Percentiles rank a stretch among this genome's conserved stretches.
phyloP scores from a whole-genome alignment of 2,888 invertebrate genomes.

The Rotaria sp. region DNA sequence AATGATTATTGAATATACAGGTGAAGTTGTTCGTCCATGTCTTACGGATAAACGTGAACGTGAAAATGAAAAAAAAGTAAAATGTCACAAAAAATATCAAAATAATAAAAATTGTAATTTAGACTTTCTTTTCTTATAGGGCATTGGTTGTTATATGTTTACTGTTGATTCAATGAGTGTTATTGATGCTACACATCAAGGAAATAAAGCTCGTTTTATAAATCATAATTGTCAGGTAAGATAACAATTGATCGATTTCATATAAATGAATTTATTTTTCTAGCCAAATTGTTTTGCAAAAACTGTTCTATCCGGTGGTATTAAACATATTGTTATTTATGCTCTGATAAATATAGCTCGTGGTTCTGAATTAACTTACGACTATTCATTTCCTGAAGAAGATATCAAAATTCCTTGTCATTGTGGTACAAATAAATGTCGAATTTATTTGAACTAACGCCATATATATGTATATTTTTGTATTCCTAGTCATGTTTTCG shows the following conservation, averaged over 20 bases:
- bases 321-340: slow-evolving; percentile 91
- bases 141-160: slow-evolving; percentile 96
- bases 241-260: slow-evolving; percentile 56
- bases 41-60: slow-evolving; percentile 86
- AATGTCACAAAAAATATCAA: too few species aligned
- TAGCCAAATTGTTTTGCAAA: slow-evolving; percentile 90
- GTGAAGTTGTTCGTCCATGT: slow-evolving; percentile 81
- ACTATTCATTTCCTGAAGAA: slow-evolving; percentile 94
- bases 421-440: slow-evolving; percentile 81
- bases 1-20: slow-evolving; percentile 72
- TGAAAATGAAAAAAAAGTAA: slow-evolving; percentile 71
- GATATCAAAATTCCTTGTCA: slow-evolving; percentile 92
- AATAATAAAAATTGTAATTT: slow-evolving; percentile 37
- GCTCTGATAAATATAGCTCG: slow-evolving; percentile 76
- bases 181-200: slow-evolving; percentile 95
- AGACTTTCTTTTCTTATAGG: slow-evolving; percentile 57
- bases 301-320: slow-evolving; percentile 84
- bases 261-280: slow-evolving; percentile 58
- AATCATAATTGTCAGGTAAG: slow-evolving; percentile 83
- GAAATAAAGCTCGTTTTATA: slow-evolving; percentile 93
- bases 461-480: background rate
- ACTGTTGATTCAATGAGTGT: slow-evolving; percentile 87
- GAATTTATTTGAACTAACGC: slow-evolving; percentile 81
- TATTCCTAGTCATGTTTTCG: background rate
- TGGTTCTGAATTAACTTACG: slow-evolving; percentile 90